These are phyloP conservation scores for Drosophila rellima DNA, from an alignment of 2,888 invertebrate genomes.

Conservation along the genomic window DNA sequence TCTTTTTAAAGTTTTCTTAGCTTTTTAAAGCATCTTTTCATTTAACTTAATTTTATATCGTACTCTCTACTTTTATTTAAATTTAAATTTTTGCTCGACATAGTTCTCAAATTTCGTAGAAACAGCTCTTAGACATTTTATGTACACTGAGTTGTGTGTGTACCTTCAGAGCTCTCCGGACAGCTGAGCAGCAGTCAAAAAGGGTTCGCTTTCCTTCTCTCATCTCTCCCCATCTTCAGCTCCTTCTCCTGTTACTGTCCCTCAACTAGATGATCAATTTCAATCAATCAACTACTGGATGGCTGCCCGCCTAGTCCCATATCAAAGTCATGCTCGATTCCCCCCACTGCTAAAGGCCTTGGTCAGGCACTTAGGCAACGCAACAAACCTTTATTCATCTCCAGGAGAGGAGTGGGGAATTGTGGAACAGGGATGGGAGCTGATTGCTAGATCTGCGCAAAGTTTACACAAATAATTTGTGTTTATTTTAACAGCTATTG, in stretches of 20 bases:
- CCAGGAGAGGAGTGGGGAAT: neutral
- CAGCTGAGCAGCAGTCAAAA: conserved; percentile 32
- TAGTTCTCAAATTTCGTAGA: neutral
- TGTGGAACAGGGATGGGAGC: neutral
- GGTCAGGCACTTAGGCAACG: conserved; percentile 62
- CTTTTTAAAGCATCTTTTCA: too few species aligned
- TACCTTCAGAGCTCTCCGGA: neutral
- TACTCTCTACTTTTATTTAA: too few species aligned
- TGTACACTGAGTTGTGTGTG: too few species aligned
- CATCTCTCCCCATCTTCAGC: neutral
- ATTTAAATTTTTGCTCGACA: too few species aligned
- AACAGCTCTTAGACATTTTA: too few species aligned
- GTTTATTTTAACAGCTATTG: conserved; percentile 78
- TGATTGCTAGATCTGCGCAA: conserved; percentile 58
- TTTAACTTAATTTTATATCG: too few species aligned
- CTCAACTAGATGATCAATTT: conserved; percentile 68
- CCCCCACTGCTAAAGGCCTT: conserved; percentile 8
- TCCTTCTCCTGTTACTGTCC: neutral
- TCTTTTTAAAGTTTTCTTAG: too few species aligned
- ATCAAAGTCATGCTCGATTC: conserved; percentile 59
- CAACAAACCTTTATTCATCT: conserved; percentile 52
- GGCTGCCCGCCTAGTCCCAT: conserved; percentile 41
- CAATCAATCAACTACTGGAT: conserved; percentile 71
- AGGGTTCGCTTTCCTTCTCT: conserved; percentile 31
- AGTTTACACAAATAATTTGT: conserved; percentile 81